A percentile compares a stretch with the other conserved stretches of the same genome.
Evolutionary conservation across 1,140 invertebrate genomes (phyloP).

Genomic region (Maniola jurtina): DNA sequence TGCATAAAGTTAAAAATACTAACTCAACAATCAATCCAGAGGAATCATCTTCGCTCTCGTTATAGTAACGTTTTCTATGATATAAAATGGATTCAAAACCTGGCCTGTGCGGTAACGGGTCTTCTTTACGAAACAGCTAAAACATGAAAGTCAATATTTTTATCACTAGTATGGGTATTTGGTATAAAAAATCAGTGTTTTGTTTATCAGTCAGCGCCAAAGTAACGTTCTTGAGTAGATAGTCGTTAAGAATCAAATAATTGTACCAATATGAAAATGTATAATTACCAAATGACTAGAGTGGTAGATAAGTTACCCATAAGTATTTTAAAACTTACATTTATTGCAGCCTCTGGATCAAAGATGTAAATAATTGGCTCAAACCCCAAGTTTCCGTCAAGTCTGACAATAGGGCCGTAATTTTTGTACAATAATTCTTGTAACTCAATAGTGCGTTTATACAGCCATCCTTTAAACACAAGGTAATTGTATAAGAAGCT

Average conservation of each 20-base stretch:
- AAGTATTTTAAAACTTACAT: constrained; percentile 38
- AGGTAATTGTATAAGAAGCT: too few species aligned
- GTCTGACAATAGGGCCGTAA: constrained; percentile 47
- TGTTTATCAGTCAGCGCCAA: too few species aligned
- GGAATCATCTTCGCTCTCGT: constrained; percentile 13
- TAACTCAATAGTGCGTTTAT: constrained; percentile 1
- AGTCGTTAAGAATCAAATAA: too few species aligned
- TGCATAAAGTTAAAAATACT: constrained; percentile 3
- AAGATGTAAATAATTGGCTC: constrained; percentile 33
- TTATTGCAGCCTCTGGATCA: constrained; percentile 39
- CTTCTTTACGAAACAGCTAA: constrained; percentile 50
- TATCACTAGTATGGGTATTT: too few species aligned
- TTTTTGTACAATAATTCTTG: constrained; percentile 30
- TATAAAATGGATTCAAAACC: constrained; percentile 47
- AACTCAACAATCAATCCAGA: constrained; percentile 41
- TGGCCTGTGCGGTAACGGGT: constrained; percentile 40
- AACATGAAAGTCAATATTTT: neutral
- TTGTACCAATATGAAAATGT: too few species aligned
- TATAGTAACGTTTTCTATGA: constrained; percentile 42
- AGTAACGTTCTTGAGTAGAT: too few species aligned
- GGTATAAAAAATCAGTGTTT: too few species aligned
- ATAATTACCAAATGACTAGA: too few species aligned
- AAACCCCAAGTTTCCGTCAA: constrained; percentile 36
- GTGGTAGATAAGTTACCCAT: too few species aligned
- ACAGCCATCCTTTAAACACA: neutral